phyloP scores from a whole-genome alignment of 2,888 invertebrate species.

The Eristalis intricaria region DNA sequence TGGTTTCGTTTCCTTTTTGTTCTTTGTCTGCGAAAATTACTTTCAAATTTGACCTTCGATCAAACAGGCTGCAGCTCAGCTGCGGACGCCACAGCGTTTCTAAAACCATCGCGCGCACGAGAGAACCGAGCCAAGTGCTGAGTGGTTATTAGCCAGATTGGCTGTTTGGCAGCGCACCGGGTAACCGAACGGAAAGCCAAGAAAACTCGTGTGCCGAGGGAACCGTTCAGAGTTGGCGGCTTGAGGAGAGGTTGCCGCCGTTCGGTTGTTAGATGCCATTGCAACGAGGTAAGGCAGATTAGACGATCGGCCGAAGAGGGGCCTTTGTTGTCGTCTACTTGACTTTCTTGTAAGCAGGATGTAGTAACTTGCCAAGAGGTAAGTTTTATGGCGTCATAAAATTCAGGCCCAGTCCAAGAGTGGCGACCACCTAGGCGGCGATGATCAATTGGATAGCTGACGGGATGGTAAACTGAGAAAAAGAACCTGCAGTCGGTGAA shows the following conservation, averaged over 20 bases:
- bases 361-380: not conserved
- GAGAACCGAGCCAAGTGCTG: conserved; percentile 8
- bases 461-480: not conserved
- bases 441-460: not conserved
- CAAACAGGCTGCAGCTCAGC: conserved; percentile 42
- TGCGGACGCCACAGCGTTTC: conserved; percentile 8
- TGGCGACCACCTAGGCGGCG: not conserved
- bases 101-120: conserved; percentile 30
- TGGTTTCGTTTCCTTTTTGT: conserved; percentile 6
- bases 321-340: not conserved
- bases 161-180: conserved; percentile 15
- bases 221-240: conserved; percentile 9
- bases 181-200: not conserved
- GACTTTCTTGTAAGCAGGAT: not conserved
- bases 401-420: not conserved
- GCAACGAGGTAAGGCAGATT: not conserved
- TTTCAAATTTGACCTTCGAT: conserved; percentile 60
- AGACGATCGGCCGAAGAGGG: not conserved
- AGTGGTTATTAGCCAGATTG: conserved; percentile 41
- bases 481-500: not conserved
- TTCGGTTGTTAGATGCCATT: conserved; percentile 9
- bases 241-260: conserved; percentile 13
- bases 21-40: conserved; percentile 57
- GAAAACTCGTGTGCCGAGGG: conserved; percentile 2
- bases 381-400: not conserved